Evolutionary conservation across 2,888 invertebrate species (phyloP), one percentile per base, ranked within the genome.

Genomic region (Thecophora atra): DNA sequence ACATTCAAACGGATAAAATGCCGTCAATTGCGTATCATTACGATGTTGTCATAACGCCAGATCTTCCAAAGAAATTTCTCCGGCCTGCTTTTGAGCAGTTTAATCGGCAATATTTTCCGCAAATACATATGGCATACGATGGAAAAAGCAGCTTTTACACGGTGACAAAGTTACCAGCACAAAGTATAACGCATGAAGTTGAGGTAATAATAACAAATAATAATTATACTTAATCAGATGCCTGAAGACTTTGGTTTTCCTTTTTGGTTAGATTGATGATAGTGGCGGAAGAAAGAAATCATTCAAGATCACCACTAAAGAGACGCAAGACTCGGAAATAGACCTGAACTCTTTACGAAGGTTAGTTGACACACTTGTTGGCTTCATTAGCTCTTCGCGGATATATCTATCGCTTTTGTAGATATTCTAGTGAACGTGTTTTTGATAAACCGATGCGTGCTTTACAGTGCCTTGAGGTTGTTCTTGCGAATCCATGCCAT

Each of bases 31-130:
- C 89, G 82, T 85, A 89, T 80, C 97, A 98, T 80, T 98, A 98
- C 84, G 98, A 98, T 79, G 92, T 96, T 0, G 88, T 85, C 0
- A 89, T 94, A 47, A 87, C 82, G 1, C 94, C 94, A 0, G 92
- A 93, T 19, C 89, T 85, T 58, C 93, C 94, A 0, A 93, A 91
- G 78, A 90, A 89, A 77, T 85, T 91, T 76, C 79, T 91, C 69
- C 86, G 90, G 0, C 66, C 75, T 0, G 90, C 89, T 0, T 89
- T 90, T 75, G 81, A 84, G 3, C 74, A 75, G 3, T 86, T 86
- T 4, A 85, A 87, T 7, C 42, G 75, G 0, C 79, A 81, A 44
- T 71, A 75, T 66, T 88, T 89, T 78, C 87, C 88, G 0, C 81
- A 88, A 0, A 79, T 82, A 47, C 77, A 85, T 73, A 89, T 91